These are phyloP conservation scores for Tineola bisselliella DNA, from an alignment of 2,888 invertebrate genomes.

Conservation along the genomic window DNA sequence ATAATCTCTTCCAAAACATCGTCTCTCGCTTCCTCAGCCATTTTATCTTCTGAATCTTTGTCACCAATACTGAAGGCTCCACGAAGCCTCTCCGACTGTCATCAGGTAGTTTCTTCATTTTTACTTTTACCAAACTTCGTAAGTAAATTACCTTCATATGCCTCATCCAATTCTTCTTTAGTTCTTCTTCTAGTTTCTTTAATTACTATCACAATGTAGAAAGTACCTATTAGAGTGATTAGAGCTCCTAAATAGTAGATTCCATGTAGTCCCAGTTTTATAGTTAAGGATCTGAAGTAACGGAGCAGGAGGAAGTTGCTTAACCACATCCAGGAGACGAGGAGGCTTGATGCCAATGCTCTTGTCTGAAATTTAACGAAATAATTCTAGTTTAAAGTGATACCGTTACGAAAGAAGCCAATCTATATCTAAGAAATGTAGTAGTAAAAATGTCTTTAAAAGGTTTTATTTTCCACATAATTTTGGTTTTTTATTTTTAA, in stretches of 20 bases:
- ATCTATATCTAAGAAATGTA: no score
- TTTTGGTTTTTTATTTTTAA: no score
- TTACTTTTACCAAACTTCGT: neutral
- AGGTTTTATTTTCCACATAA: no score
- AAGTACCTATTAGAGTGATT: constrained; percentile 45
- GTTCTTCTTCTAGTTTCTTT: constrained; percentile 53
- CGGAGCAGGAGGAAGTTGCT: constrained; percentile 53
- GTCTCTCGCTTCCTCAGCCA: neutral
- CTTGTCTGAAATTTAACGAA: constrained; percentile 39
- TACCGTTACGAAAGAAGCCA: no score
- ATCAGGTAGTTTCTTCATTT: neutral
- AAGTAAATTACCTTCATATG: constrained; percentile 34
- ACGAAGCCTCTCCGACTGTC: no score
- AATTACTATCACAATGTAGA: constrained; percentile 25
- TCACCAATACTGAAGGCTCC: no score
- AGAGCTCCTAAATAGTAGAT: constrained; percentile 52
- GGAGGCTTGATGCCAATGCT: constrained; percentile 51
- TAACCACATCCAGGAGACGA: constrained; percentile 60
- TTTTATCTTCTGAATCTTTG: no score
- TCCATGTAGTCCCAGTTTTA: constrained; percentile 46
- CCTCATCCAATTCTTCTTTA: constrained; percentile 43
- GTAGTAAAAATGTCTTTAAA: no score
- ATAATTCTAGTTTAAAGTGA: neutral
- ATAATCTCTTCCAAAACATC: neutral
- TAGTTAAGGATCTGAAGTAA: constrained; percentile 47